Evolutionary conservation across 2,888 invertebrate species (phyloP), one percentile per base, ranked within the genome.

Genomic region (Sphaerophoria rueppellii): DNA sequence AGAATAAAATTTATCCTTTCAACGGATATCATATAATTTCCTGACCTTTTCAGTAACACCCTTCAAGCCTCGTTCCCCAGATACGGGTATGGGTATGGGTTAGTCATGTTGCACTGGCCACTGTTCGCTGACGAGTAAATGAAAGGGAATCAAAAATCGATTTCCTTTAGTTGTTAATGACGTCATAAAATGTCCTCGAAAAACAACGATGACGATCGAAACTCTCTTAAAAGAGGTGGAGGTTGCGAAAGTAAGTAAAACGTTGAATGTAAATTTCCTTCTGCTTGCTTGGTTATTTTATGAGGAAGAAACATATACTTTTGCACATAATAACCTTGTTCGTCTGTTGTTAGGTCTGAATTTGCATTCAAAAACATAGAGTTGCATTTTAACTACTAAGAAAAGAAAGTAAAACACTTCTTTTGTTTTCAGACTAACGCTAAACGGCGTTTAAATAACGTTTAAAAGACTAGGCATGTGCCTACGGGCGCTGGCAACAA

Each of bases 1-100:
- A 43, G n/a, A 60, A 60, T 43, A 60, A 65, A 73, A 11, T 67
- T 16, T 76, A 67, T 67, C 71, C 71, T 76, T 67, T 50, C 43
- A 54, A 55, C 67, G 77, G 77, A 77, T 77, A 82, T 72, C 61
- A 57, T 58, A 70, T 65, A 78, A 70, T 82, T 82, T 82, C 57
- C 70, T 82, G 74, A 70, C 77, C 72, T 77, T 73, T 63, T 69
- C 35, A 82, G 37, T 40, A 55, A 54, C 43, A 7, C 43, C 35
- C 50, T 43, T 24, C 57, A 9, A 37, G 12, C 24, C 35, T 40
- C 48, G 37, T 48, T 12, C 37, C 40, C 24, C 34, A 72, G 9
- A 50, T 50, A 24, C 2, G 2, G 24, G 24, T 1, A 2, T 1
- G 24, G 1, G 24, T 24, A 2, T 2, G 24, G 35, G 16, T 65